These are phyloP conservation scores for Drosophila sordidula DNA, from an alignment of 2,888 invertebrate genomes.

Conservation along the genomic window DNA sequence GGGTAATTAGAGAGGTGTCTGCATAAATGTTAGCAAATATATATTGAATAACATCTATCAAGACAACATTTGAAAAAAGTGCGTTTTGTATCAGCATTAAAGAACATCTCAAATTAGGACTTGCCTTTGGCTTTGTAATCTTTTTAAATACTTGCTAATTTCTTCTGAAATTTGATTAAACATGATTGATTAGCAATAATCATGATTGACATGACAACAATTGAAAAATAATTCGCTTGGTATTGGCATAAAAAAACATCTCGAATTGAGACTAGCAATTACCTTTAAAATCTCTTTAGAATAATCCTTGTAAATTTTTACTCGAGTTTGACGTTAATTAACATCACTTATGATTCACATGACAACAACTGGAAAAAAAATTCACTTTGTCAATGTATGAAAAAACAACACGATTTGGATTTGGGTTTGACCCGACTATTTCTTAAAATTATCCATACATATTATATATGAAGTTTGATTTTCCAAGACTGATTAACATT, in stretches of 20 bases:
- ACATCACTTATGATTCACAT: conserved; percentile 26
- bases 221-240: too few species aligned
- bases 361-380: background rate
- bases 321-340: background rate
- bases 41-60: conserved; percentile 25
- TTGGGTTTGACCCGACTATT: background rate
- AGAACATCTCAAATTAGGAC: too few species aligned
- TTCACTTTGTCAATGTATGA: background rate
- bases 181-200: background rate
- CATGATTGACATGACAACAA: background rate
- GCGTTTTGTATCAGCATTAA: too few species aligned
- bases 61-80: background rate
- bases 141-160: background rate
- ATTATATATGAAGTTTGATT: background rate
- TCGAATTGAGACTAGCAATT: background rate
- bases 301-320: too few species aligned
- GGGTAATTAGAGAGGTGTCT: conserved; percentile 29
- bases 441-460: background rate
- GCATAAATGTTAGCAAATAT: conserved; percentile 36
- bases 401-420: background rate
- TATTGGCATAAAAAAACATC: background rate
- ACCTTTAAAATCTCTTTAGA: too few species aligned
- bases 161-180: background rate
- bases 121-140: too few species aligned
- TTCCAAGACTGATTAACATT: background rate